A percentile compares a stretch with the other conserved stretches of the same genome.
Conservation (phyloP, 2,888 invertebrate species). For the Tanaodytes sp. region DNA sequence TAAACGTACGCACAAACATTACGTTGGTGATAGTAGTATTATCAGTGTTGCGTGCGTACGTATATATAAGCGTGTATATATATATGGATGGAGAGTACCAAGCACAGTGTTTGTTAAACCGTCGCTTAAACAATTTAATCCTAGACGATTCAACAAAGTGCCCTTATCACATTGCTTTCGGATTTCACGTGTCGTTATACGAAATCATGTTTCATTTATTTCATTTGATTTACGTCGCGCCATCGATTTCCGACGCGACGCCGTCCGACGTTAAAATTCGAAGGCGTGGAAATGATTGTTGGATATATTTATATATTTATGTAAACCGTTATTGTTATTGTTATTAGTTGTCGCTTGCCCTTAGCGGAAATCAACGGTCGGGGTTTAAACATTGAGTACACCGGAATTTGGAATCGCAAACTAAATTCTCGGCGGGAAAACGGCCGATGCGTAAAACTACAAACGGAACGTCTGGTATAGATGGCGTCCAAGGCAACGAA, state of each 20-base stretch:
- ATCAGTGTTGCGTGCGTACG: no score
- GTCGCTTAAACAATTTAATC: constrained; percentile 13
- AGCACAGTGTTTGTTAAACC: constrained; percentile 17
- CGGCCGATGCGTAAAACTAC: constrained; percentile 13
- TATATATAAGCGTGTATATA: constrained; percentile 16
- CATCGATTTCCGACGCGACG: constrained; percentile 4
- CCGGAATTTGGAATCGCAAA: not conserved
- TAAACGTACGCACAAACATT: no score
- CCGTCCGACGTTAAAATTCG: constrained; percentile 5
- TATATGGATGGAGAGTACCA: constrained; percentile 15
- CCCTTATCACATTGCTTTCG: constrained; percentile 10
- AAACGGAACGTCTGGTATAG: constrained; percentile 15
- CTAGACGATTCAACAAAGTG: constrained; percentile 20
- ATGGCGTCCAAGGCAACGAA: constrained; percentile 32
- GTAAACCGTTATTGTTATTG: not conserved
- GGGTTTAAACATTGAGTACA: no score
- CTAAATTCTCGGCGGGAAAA: constrained; percentile 18
- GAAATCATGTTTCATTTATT: constrained; percentile 38
- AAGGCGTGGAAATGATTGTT: not conserved
- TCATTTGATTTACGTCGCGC: constrained; percentile 23
- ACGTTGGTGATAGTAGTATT: no score
- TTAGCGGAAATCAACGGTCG: no score
- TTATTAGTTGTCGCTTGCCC: not conserved
- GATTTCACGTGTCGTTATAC: constrained; percentile 16
- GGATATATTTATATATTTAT: not conserved